Percentiles rank a stretch among this genome's conserved stretches.
Evolutionary conservation across 37 sponge, comb jelly and placozoan genomes (phyloP).

Genomic region (Axinella damicornis): DNA sequence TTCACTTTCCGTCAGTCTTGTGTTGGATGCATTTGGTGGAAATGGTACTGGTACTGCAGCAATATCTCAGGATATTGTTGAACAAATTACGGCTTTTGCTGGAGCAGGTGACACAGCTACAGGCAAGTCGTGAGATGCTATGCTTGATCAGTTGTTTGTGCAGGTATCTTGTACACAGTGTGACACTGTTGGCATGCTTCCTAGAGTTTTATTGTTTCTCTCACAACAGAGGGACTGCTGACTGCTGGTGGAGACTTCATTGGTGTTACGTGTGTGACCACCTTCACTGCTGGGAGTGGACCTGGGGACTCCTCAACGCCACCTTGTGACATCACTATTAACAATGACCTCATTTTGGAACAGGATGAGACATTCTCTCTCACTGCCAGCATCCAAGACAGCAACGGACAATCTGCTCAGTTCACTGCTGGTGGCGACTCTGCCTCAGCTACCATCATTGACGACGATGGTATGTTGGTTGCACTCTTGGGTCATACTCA

Average conservation of each 20-base stretch:
- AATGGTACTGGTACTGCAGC: no score
- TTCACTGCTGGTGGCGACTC: neutral
- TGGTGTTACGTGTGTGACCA: no score
- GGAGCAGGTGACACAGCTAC: neutral
- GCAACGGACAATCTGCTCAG: no score
- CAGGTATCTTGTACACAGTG: neutral
- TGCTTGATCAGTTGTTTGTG: no score
- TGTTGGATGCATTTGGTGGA: no score
- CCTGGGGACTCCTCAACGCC: neutral
- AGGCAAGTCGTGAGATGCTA: no score
- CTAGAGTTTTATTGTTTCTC: neutral
- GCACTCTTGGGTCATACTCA: neutral
- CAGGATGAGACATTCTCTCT: constrained; percentile 1
- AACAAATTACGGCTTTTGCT: no score
- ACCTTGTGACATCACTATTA: neutral
- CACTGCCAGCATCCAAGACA: neutral
- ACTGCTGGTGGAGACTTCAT: neutral
- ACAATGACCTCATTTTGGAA: constrained; percentile 1
- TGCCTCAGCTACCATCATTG: constrained; percentile 11
- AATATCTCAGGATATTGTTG: no score
- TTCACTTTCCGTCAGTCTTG: neutral
- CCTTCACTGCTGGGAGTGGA: constrained; percentile 1
- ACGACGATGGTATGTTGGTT: constrained; percentile 22
- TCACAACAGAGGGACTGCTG: neutral
- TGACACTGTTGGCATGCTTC: no score